Base-by-base conservation (phyloP, 2,113 vertebrate genomes). In the Amphilophus citrinellus region DNA sequence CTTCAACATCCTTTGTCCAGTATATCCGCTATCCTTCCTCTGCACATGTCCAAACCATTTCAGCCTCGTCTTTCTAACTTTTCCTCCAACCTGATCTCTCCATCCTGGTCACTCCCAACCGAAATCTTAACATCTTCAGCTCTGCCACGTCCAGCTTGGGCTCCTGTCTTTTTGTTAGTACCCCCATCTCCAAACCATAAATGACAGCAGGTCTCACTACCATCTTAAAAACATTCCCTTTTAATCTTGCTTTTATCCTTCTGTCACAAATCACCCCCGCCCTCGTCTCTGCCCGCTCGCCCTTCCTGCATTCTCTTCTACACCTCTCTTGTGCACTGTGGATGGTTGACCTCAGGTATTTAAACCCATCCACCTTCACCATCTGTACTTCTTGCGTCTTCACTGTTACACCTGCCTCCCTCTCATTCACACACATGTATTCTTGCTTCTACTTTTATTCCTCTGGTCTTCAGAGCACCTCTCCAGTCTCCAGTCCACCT, bases 181-280 rank as follows among this genome's bases (percentile, higher is more conserved):
- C 0, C 24, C 24, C 24, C 0, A 4, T 24, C n/a, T 65, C 37
- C 22, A 65, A 42, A 42, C 62, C 20, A 42, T 42, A 42, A 35
- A 66, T 66, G 0, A 13, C 11, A 66, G 62, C 37, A 66, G 37
- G 62, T 7, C 62, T 44, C 15, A 17, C 37, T 6, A 0, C 37
- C n/a, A 9, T 42, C 4, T 13, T 42, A 24, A 42, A 37, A 65
- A 0, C 62, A 3, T 65, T 65, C n/a, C 37, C 22, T 65, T 65
- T 65, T n/a, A 42, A 22, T 42, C 62, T 65, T 65, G 62, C n/a
- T 65, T 10, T 37, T 65, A 42, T 0, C 42, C 62, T 42, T 22
- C 20, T 66, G 62, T 66, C 63, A 44, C 22, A 27, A 27, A 27
- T 27, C 27, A 42, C 37, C 39, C 62, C 15, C 37, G 7, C 44